These are phyloP conservation scores for Micoletzkya japonica DNA, from an alignment of 2,888 invertebrate genomes.

Conservation along the genomic window DNA sequence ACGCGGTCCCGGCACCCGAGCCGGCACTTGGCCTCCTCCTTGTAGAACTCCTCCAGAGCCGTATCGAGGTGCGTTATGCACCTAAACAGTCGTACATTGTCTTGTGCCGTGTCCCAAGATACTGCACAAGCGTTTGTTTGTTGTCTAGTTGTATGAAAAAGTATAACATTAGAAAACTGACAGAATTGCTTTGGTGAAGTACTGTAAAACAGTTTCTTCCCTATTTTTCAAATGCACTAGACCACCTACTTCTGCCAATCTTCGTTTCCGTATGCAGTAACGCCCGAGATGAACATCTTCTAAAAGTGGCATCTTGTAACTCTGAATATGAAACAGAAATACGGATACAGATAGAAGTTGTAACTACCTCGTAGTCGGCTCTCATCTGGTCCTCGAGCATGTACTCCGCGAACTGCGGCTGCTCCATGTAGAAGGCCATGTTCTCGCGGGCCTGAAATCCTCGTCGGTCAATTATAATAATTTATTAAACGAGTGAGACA, in stretches of 20 bases:
- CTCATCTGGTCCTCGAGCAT: conserved; percentile 54
- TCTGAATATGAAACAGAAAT: not conserved
- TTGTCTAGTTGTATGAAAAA: too few relatives aligned
- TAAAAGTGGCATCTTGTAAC: conserved; percentile 24
- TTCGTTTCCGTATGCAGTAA: conserved; percentile 49
- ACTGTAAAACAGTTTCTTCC: too few relatives aligned
- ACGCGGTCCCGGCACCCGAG: conserved; percentile 11
- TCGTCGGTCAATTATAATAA: too few relatives aligned
- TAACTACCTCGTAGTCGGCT: conserved; percentile 50
- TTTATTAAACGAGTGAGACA: too few relatives aligned
- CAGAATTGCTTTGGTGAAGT: too few relatives aligned
- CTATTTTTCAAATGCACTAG: too few relatives aligned
- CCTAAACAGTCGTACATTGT: too few relatives aligned
- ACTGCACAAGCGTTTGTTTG: too few relatives aligned
- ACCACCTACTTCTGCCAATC: conserved; percentile 42
- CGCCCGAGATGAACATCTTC: conserved; percentile 53
- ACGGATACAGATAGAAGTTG: not conserved
- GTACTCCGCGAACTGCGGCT: conserved; percentile 67
- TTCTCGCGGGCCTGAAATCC: conserved; percentile 65
- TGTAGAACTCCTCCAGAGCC: conserved; percentile 22
- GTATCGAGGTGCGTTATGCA: conserved; percentile 24
- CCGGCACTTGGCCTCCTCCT: conserved; percentile 12
- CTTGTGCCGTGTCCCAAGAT: too few relatives aligned
- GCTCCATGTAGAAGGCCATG: conserved; percentile 72
- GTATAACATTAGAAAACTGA: too few relatives aligned